Percentiles rank a stretch among this genome's conserved stretches.
phyloP scores from a whole-genome alignment of 1,140 invertebrate genomes.

The Drosophila seguyi region DNA sequence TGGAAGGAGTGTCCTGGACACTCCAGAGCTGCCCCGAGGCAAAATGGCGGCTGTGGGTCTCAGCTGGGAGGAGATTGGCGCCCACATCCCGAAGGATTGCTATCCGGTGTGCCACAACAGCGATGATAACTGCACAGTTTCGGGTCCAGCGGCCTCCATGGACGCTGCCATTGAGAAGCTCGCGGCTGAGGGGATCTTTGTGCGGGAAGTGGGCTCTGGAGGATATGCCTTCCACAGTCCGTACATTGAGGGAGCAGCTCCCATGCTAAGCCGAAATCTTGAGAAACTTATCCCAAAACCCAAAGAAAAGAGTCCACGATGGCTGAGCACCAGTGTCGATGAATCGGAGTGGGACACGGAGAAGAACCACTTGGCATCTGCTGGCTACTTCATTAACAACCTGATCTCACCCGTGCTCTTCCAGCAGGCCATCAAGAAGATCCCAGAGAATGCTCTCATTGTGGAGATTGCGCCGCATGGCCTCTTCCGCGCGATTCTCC shows the following conservation, averaged over 20 bases:
- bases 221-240: constrained; percentile 97
- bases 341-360: constrained; percentile 91
- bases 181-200: constrained; percentile 92
- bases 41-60: constrained; percentile 95
- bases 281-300: constrained; percentile 92
- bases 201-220: constrained; percentile 94
- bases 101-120: constrained; percentile 97
- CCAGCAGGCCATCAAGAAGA: constrained; percentile 92
- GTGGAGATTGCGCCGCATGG: constrained; percentile 97
- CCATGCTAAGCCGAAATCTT: constrained; percentile 90
- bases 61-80: constrained; percentile 93
- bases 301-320: constrained; percentile 90
- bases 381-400: constrained; percentile 98
- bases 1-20: constrained; percentile 93
- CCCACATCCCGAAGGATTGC: constrained; percentile 90
- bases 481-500: constrained; percentile 94
- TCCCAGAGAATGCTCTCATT: constrained; percentile 94
- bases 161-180: constrained; percentile 86
- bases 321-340: constrained; percentile 96
- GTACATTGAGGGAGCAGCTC: constrained; percentile 94
- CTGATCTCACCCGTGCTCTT: constrained; percentile 94
- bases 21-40: constrained; percentile 88
- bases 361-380: constrained; percentile 92
- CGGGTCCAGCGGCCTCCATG: constrained; percentile 93
- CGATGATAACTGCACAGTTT: constrained; percentile 95